Evolutionary conservation across 1,140 invertebrate genomes (phyloP).

Genomic region (Mizuhopecten yessoensis): DNA sequence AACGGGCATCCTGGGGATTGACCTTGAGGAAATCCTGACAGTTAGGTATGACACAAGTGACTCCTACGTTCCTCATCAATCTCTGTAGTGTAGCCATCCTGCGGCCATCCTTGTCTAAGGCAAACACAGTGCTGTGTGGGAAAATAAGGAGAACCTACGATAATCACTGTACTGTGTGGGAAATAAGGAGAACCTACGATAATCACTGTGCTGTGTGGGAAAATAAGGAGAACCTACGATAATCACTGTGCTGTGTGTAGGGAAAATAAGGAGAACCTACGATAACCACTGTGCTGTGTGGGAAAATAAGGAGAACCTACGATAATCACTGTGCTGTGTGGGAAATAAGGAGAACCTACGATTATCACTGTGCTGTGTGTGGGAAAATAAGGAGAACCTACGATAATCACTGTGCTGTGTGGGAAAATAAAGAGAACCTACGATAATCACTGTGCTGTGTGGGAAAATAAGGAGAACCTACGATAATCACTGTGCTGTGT

Average conservation of each 20-base stretch:
- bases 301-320: neutral
- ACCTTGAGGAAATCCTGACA: constrained; percentile 90
- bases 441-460: neutral
- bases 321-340: neutral
- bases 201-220: neutral
- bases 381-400: neutral
- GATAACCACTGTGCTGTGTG: neutral
- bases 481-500: neutral
- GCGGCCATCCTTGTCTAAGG: constrained; percentile 90
- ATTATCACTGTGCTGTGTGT: neutral
- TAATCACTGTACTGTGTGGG: neutral
- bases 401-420: neutral
- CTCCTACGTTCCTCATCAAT: constrained; percentile 84
- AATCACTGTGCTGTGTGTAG: neutral
- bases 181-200: neutral
- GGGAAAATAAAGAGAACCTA: neutral
- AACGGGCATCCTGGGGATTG: constrained; percentile 84
- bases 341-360: neutral
- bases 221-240: neutral
- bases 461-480: no score
- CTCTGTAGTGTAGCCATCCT: constrained; percentile 86
- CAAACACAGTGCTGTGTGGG: constrained; percentile 88
- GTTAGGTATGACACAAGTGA: constrained; percentile 87
- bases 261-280: neutral
- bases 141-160: neutral